phyloP scores from a whole-genome alignment of 2,888 invertebrate genomes.

The Fabriciana adippe region DNA sequence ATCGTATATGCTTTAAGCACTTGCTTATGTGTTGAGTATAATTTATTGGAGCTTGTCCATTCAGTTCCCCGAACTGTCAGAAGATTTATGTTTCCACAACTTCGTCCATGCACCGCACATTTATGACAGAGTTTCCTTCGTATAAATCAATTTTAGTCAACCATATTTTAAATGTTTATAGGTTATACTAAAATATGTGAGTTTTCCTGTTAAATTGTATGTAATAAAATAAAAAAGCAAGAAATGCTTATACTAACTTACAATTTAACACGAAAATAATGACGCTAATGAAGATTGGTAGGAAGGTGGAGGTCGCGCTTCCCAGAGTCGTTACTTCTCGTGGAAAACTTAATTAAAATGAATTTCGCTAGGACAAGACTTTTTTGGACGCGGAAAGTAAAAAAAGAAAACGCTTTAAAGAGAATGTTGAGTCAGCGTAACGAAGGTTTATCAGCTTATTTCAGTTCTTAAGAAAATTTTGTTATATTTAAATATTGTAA shows the following conservation, averaged over 20 bases:
- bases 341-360: conserved; percentile 77
- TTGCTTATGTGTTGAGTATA: conserved; percentile 20
- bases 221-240: not conserved
- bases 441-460: conserved; percentile 32
- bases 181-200: not conserved
- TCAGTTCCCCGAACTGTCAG: conserved; percentile 29
- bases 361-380: conserved; percentile 65
- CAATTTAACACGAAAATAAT: conserved; percentile 64
- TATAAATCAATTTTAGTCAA: conserved; percentile 23
- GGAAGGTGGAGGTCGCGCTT: conserved; percentile 65
- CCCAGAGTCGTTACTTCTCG: conserved; percentile 63
- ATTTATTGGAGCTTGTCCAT: conserved; percentile 22
- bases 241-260: conserved; percentile 11
- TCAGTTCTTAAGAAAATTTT: conserved; percentile 13
- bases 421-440: conserved; percentile 35
- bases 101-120: conserved; percentile 46
- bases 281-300: conserved; percentile 76
- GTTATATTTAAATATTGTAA: conserved; percentile 1
- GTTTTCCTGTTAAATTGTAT: conserved; percentile 1
- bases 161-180: conserved; percentile 23
- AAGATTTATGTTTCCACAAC: conserved; percentile 68
- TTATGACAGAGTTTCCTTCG: conserved; percentile 23
- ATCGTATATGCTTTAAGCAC: conserved; percentile 12
- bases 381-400: conserved; percentile 61
- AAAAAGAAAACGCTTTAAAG: conserved; percentile 49